Conservation (phyloP, 2,113 vertebrate species). For the Paramormyrops kingsleyae region DNA sequence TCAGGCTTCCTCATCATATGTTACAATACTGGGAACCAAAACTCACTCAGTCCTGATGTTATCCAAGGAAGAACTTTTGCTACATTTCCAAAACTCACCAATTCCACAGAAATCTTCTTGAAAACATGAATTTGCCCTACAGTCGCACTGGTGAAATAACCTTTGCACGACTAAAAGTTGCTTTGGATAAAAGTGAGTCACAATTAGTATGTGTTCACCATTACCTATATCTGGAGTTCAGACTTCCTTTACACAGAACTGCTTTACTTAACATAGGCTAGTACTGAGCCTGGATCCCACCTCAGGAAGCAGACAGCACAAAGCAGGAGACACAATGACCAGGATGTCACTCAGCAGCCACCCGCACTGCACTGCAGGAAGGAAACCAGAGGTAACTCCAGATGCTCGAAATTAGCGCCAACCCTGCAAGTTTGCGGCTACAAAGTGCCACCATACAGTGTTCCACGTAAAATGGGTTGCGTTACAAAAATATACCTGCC, state of each 20-base stretch:
- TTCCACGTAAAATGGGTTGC: conserved; percentile 23
- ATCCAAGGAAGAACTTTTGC: neutral
- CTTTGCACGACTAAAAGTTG: neutral
- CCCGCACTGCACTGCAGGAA: neutral
- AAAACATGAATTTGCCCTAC: neutral
- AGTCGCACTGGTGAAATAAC: neutral
- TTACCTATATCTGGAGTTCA: neutral
- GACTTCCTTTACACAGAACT: neutral
- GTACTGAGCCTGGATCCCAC: neutral
- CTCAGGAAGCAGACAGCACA: neutral
- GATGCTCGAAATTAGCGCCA: neutral
- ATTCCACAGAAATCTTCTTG: neutral
- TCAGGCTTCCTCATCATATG: neutral
- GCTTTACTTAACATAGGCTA: neutral
- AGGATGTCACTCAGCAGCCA: neutral
- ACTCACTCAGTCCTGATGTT: neutral
- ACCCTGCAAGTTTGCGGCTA: neutral
- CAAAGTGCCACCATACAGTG: conserved; percentile 15
- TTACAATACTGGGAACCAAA: neutral
- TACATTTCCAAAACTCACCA: neutral
- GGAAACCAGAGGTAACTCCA: neutral
- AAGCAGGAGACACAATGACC: neutral
- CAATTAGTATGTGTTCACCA: neutral
- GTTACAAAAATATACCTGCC: neutral
- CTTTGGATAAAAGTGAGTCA: neutral